These are phyloP conservation scores for Crenuchus spilurus DNA, from an alignment of 2,797 vertebrate genomes.

Conservation along the genomic window DNA sequence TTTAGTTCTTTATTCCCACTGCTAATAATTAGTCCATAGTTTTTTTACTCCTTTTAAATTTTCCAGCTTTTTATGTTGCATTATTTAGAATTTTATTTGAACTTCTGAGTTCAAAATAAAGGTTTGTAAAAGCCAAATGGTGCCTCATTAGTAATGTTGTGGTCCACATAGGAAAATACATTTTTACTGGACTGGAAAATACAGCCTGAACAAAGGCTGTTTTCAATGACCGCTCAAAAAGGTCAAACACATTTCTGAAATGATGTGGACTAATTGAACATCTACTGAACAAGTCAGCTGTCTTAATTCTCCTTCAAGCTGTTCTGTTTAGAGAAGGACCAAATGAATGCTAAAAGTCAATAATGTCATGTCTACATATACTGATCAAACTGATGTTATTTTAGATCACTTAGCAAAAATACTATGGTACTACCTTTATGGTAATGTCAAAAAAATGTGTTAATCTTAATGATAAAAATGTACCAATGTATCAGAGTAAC, in stretches of 20 bases:
- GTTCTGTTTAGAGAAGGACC: no score
- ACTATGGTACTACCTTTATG: no score
- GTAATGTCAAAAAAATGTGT: no score
- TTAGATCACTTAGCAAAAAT: no score
- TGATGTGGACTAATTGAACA: not conserved
- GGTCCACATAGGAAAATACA: not conserved
- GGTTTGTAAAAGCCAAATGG: not conserved
- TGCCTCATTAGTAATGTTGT: not conserved
- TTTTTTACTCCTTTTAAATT: no score
- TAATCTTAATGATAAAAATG: no score
- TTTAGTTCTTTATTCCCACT: not conserved
- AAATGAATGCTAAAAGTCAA: no score
- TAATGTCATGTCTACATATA: no score
- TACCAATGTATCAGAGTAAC: no score
- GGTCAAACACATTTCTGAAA: not conserved
- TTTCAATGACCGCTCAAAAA: not conserved
- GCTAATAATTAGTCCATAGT: not conserved
- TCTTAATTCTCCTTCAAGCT: not conserved
- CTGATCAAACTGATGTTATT: no score
- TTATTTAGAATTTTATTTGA: not conserved
- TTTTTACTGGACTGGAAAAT: not conserved
- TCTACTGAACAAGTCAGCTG: not conserved
- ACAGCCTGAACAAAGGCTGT: not conserved
- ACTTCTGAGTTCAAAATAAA: not conserved
- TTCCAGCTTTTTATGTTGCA: not conserved